phyloP scores from a whole-genome alignment of 2,113 vertebrate genomes.

The Centropristis striata region DNA sequence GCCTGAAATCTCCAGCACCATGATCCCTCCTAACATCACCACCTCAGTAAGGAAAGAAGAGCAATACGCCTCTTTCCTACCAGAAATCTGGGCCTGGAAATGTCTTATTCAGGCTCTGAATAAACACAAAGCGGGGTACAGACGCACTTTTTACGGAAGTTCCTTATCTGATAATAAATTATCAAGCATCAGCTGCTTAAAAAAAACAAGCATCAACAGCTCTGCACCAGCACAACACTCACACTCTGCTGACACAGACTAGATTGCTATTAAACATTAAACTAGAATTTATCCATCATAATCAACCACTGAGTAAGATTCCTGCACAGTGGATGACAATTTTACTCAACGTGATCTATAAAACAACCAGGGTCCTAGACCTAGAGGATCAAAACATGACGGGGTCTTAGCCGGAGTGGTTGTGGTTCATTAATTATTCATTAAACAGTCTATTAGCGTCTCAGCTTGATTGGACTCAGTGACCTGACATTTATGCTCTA shows the following conservation, averaged over 20 bases:
- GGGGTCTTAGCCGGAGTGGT: slow-evolving; percentile 7
- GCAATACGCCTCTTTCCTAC: not conserved
- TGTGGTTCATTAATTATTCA: slow-evolving; percentile 69
- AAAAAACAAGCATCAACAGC: not conserved
- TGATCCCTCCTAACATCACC: slow-evolving; percentile 59
- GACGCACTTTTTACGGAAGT: not conserved
- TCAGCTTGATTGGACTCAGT: slow-evolving; percentile 53
- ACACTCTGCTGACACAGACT: not conserved
- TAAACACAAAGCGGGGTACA: too few relatives aligned
- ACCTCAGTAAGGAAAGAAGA: slow-evolving; percentile 45
- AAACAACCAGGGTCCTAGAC: not conserved
- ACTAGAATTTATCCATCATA: not conserved
- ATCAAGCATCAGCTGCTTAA: not conserved
- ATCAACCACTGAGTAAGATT: not conserved
- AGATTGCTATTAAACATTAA: not conserved
- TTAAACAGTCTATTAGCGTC: slow-evolving; percentile 60
- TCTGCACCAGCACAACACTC: not conserved
- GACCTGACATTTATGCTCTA: slow-evolving; percentile 73
- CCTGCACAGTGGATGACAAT: not conserved
- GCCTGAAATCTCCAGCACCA: slow-evolving; percentile 75
- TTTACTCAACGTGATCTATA: not conserved
- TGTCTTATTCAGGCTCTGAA: not conserved
- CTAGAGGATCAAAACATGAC: not conserved
- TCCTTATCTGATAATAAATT: not conserved
- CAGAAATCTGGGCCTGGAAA: not conserved